Base-by-base conservation (phyloP, 2,888 invertebrate genomes). In the Drosophila borealis region DNA sequence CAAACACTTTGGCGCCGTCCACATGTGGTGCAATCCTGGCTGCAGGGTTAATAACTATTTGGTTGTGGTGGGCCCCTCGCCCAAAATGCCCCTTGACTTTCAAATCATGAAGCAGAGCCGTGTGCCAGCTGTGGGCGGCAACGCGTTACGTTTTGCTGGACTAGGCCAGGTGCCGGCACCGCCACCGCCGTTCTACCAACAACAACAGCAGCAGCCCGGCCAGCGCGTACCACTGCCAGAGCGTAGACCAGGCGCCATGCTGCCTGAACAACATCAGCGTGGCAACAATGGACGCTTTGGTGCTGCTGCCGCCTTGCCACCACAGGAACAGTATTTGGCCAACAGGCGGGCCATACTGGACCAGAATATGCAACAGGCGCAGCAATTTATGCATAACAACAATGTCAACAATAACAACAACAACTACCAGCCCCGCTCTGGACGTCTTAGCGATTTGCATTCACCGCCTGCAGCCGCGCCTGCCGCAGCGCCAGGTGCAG, bases 1-100 rank as follows among this genome's bases (percentile, higher is more conserved):
- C 90, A 94, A 95, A 79, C 95, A 96, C 86, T 95, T 95, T 94
- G 96, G 96, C 44, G 96, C 98, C 25, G 95, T 96, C 1, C 96
- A 97, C 89, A 95, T 98, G 90, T 98, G 98, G 97, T 98, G 97
- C 91, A 97, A 98, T 93, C 97, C 98, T 60, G 97, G 97, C 53
- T 98, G 98, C 92, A 91, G 95, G 93, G 94, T 91, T 2, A 96
- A 95, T 62, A 95, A 96, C 83, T 95, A 96, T 92, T 94, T 97
- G 74, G 95, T 97, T 37, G 95, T 96, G 76, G 93, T 97, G 17
- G 90, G 92, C 0, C 90, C 92, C 2, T 91, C 92, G 39, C 91
- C 93, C 65, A 91, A 90, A 79, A 86, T 92, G 80, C 91, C 91
- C 11, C 84, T 91, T 50, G 92, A 92, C 71, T 92, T 92, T 71